Conservation (phyloP, 1,140 invertebrate genomes). For the Plectrocnemia conspersa region DNA sequence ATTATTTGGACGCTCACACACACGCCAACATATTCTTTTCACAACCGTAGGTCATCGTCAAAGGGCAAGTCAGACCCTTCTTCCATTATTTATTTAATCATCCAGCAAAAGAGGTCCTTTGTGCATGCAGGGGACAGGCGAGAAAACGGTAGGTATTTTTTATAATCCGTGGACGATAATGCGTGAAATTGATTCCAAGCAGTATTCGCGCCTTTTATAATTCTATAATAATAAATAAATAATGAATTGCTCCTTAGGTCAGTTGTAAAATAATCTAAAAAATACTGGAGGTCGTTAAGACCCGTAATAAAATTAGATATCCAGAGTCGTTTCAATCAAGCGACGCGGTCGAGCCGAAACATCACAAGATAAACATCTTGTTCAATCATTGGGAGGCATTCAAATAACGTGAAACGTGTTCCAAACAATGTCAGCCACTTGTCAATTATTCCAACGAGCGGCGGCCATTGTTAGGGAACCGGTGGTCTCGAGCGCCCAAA, state of each 20-base stretch:
- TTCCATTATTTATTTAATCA: conserved; percentile 11
- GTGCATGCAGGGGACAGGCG: no score
- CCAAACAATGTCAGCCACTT: conserved; percentile 33
- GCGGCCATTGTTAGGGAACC: not conserved
- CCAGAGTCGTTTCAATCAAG: conserved; percentile 9
- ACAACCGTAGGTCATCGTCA: not conserved
- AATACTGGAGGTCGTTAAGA: conserved; percentile 1
- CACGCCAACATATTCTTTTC: no score
- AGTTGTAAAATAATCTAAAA: not conserved
- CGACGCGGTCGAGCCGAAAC: conserved; percentile 5
- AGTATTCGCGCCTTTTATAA: not conserved
- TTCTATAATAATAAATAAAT: not conserved
- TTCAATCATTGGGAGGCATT: conserved; percentile 32
- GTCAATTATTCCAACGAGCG: conserved; percentile 31
- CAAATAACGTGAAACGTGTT: conserved; percentile 31
- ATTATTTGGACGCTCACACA: no score
- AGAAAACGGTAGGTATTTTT: no score
- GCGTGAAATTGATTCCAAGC: conserved; percentile 31
- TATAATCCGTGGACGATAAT: conserved; percentile 29
- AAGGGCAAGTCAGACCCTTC: not conserved
- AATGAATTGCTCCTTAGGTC: not conserved
- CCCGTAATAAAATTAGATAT: conserved; percentile 30
- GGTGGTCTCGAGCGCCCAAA: no score
- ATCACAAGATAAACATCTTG: conserved; percentile 27
- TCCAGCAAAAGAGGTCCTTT: conserved; percentile 5